Evolutionary conservation across 2,888 invertebrate genomes (phyloP).

Genomic region (Drosophila helvetica): DNA sequence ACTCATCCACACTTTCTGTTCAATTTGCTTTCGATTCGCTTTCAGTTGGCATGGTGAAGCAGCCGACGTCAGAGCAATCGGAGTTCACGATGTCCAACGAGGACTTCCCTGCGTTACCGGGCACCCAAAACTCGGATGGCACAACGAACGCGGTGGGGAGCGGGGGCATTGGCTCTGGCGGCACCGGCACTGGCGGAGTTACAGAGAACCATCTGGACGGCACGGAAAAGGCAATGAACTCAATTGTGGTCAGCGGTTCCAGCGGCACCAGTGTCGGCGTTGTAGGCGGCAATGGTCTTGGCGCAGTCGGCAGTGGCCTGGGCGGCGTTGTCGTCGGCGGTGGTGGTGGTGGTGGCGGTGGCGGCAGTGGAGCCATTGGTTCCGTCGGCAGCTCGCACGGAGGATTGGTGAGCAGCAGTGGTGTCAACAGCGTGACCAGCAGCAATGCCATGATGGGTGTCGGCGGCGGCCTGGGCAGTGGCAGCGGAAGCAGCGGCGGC

Average conservation of each 20-base stretch:
- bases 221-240: slow-evolving; percentile 83
- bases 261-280: slow-evolving; percentile 61
- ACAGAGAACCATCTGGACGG: slow-evolving; percentile 83
- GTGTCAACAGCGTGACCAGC: slow-evolving; percentile 66
- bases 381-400: slow-evolving; percentile 60
- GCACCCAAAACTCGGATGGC: slow-evolving; percentile 90
- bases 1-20: slow-evolving; percentile 28
- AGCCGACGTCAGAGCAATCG: slow-evolving; percentile 95
- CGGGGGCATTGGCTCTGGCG: slow-evolving; percentile 51
- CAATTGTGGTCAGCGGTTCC: slow-evolving; percentile 80
- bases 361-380: slow-evolving; percentile 50
- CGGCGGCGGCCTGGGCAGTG: slow-evolving; percentile 68
- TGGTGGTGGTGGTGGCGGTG: slow-evolving; percentile 55
- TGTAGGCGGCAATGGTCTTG: slow-evolving; percentile 71
- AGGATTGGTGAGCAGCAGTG: slow-evolving; percentile 56
- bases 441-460: slow-evolving; percentile 77
- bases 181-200: slow-evolving; percentile 45
- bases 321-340: slow-evolving; percentile 55
- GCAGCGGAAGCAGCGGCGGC: slow-evolving; percentile 50
- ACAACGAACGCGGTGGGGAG: slow-evolving; percentile 81
- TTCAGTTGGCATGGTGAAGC: slow-evolving; percentile 96
- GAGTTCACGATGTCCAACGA: slow-evolving; percentile 99
- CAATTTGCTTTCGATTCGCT: slow-evolving; percentile 27
- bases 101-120: slow-evolving; percentile 99
- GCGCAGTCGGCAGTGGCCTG: slow-evolving; percentile 71